Base-by-base conservation (phyloP, 2,797 vertebrate genomes). In the Allobates femoralis region DNA sequence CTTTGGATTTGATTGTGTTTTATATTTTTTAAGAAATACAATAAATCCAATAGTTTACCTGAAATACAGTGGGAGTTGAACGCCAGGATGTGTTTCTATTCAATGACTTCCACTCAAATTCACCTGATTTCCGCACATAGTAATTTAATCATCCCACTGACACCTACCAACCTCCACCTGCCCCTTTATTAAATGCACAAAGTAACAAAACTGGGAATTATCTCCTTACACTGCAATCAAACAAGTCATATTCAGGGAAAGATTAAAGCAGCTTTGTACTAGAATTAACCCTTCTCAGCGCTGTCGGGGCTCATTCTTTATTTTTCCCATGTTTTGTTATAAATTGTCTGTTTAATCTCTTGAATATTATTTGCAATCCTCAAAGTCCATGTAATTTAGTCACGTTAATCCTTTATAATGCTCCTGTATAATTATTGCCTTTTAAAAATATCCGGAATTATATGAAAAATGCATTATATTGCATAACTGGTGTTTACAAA, bases 201-300 rank as follows among this genome's bases (percentile, higher is more conserved):
- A 84, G 81, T 84, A 81, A 84, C 76, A 87, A 84, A 87, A 80
- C 86, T 74, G 67, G 67, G 69, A 84, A 87, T 84, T 80, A 84
- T 87, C 76, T 80, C 77, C 67, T 80, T 84, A n/a, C 58, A 80
- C 76, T 75, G 56, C 76, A 79, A 56, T 87, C 30, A 80, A 84
- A 87, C 82, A 84, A 74, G 66, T 79, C 78, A 55, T 71, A 80
- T 75, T 84, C 66, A n/a, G 67, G 3, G 19, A 66, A 84, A 79
- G 75, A 64, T 83, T 73, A 64, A n/a, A 51, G 37, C 23, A 15
- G 81, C 77, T 50, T 80, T 84, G 80, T 84, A 50, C 67, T 66
- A 58, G 28, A 80, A 66, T 75, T 75, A 80, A 79, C 82, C 80
- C 56, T n/a, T 84, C 62, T 55, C 56, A 4, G n/a, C 32, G 66